These are phyloP conservation scores for Copidosoma aretas DNA, from an alignment of 2,888 invertebrate genomes.

Conservation along the genomic window DNA sequence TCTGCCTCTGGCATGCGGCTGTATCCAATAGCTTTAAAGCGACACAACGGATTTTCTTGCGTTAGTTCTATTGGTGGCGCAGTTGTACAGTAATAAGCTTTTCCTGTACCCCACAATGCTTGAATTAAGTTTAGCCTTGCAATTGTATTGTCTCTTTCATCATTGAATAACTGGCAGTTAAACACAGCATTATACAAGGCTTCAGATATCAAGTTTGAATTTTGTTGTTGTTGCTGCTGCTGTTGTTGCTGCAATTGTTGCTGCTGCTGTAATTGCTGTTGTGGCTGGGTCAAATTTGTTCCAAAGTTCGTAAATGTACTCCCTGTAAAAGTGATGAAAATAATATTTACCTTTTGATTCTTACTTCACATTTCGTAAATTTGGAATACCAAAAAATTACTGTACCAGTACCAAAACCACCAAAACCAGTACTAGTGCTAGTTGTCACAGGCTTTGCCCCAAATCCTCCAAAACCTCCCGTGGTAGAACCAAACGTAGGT, in stretches of 20 bases:
- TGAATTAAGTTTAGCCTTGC: constrained; percentile 96
- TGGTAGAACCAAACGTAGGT: constrained; percentile 43
- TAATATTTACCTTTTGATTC: no score
- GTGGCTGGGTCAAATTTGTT: constrained; percentile 49
- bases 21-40: constrained; percentile 95
- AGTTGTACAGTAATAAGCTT: constrained; percentile 79
- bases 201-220: constrained; percentile 69
- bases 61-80: constrained; percentile 83
- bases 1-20: constrained; percentile 84
- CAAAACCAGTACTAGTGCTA: constrained; percentile 62
- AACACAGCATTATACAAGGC: constrained; percentile 77
- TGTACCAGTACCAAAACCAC: constrained; percentile 58
- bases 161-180: constrained; percentile 86
- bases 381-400: constrained; percentile 3
- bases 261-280: constrained; percentile 53
- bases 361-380: no score
- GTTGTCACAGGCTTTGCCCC: constrained; percentile 64
- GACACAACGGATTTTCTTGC: constrained; percentile 88
- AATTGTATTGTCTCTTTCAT: constrained; percentile 91
- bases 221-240: constrained; percentile 66
- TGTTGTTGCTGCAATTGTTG: constrained; percentile 64
- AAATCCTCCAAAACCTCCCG: constrained; percentile 64
- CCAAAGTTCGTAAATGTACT: constrained; percentile 53
- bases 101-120: constrained; percentile 86
- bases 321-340: constrained; percentile 41